A percentile compares a stretch with the other conserved stretches of the same genome.
Evolutionary conservation across 2,113 vertebrate species (phyloP).

Genomic region (Serranochromis macrocephalus): DNA sequence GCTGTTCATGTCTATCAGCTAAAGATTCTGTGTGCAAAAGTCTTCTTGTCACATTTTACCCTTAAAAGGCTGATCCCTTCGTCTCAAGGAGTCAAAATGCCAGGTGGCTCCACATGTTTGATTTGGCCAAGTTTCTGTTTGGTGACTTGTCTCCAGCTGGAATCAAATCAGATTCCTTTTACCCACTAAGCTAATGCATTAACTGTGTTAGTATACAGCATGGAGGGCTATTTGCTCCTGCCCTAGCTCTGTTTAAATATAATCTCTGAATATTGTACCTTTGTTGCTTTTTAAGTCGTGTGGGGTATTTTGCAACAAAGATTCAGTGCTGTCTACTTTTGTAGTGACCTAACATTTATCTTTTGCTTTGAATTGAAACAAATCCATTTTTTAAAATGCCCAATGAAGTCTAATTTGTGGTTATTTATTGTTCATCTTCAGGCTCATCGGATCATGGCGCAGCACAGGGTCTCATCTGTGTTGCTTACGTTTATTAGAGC

Average conservation of each 20-base stretch:
- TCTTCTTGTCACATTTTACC: background rate
- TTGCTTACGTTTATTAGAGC: background rate
- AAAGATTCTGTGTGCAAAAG: background rate
- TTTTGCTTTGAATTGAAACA: background rate
- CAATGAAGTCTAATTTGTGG: background rate
- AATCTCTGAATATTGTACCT: background rate
- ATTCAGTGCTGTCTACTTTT: background rate
- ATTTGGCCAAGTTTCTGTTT: background rate
- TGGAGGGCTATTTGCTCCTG: rapidly evolving
- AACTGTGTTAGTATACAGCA: background rate
- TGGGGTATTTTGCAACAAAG: background rate
- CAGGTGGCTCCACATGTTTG: background rate
- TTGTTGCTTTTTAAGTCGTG: background rate
- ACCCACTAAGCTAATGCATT: background rate
- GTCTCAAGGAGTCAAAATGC: background rate
- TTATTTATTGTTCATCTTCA: background rate
- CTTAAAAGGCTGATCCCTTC: background rate
- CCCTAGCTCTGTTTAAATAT: background rate
- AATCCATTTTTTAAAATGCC: background rate
- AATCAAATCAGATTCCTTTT: rapidly evolving
- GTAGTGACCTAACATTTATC: background rate
- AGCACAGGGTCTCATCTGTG: background rate
- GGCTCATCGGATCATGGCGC: background rate
- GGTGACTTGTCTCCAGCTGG: background rate
- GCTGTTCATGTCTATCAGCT: rapidly evolving